Percentiles rank a stretch among this genome's conserved stretches.
phyloP scores from a whole-genome alignment of 1,140 invertebrate species.

The Drosophila mayri region DNA sequence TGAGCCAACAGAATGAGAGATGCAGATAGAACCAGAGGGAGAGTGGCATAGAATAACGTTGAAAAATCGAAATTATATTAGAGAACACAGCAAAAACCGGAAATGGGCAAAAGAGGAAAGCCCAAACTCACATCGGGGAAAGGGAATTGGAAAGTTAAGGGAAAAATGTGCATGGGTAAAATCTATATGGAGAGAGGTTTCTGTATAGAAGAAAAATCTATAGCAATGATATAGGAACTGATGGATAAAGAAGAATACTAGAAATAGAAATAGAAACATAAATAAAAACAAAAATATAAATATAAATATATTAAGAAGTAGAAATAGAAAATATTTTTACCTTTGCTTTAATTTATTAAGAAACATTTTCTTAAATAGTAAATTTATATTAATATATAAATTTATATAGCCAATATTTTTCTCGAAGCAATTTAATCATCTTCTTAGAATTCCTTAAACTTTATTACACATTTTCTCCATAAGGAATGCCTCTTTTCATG shows the following conservation, averaged over 20 bases:
- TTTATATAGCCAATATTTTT: neutral
- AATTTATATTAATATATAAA: too few species aligned
- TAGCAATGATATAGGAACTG: too few species aligned
- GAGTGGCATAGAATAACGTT: constrained; percentile 12
- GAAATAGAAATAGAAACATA: too few species aligned
- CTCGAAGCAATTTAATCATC: too few species aligned
- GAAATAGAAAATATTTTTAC: too few species aligned
- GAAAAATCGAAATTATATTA: constrained; percentile 75
- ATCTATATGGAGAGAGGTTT: neutral
- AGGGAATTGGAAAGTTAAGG: constrained; percentile 2
- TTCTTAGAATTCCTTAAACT: neutral
- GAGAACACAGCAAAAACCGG: constrained; percentile 48
- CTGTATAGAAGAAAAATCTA: neutral
- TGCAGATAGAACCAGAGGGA: neutral
- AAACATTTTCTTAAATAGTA: too few species aligned
- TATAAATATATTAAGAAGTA: too few species aligned
- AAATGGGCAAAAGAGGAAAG: constrained; percentile 54
- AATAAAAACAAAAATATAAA: too few species aligned
- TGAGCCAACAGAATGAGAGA: constrained; percentile 8
- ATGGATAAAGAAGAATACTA: too few species aligned
- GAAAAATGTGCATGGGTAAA: constrained; percentile 20
- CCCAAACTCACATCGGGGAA: constrained; percentile 3
- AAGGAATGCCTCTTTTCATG: neutral
- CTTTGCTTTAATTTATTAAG: too few species aligned
- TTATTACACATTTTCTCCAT: neutral